Conservation (phyloP, 2,797 vertebrate species). For the Bryconaethiops microstoma region DNA sequence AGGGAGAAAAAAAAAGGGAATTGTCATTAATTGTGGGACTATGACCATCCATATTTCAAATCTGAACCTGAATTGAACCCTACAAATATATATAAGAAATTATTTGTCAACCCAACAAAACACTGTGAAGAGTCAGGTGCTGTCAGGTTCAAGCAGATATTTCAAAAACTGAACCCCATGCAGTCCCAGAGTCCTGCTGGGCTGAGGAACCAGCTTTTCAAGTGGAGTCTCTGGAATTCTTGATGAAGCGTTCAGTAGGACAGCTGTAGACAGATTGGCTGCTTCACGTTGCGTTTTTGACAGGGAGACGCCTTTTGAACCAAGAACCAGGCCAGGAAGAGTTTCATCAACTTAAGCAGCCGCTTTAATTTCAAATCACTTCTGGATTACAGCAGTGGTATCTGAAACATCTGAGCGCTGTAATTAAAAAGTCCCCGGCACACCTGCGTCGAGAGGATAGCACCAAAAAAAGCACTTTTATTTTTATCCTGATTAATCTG, state of each 20-base stretch:
- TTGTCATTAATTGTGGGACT: no score
- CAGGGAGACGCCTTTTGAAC: neutral
- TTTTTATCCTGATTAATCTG: slow-evolving; percentile 64
- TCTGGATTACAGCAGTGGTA: slow-evolving; percentile 19
- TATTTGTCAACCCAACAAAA: neutral
- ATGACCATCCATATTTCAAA: no score
- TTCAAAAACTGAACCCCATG: neutral
- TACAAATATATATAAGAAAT: neutral
- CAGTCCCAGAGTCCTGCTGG: neutral
- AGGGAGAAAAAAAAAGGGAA: no score
- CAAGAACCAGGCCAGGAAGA: slow-evolving; percentile 21
- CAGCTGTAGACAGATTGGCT: neutral
- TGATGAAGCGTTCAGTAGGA: neutral
- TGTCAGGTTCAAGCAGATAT: neutral
- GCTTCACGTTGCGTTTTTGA: slow-evolving; percentile 8
- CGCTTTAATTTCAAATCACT: slow-evolving; percentile 22
- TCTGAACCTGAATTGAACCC: neutral
- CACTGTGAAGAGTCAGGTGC: neutral
- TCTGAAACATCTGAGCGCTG: slow-evolving; percentile 45
- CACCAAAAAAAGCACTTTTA: slow-evolving; percentile 63
- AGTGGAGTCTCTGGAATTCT: neutral
- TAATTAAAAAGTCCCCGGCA: slow-evolving; percentile 54
- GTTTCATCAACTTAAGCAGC: slow-evolving; percentile 25
- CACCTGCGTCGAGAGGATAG: slow-evolving; percentile 59
- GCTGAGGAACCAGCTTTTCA: neutral